These are phyloP conservation scores for Maccullochella peelii DNA, from an alignment of 2,113 vertebrate species.

Conservation along the genomic window DNA sequence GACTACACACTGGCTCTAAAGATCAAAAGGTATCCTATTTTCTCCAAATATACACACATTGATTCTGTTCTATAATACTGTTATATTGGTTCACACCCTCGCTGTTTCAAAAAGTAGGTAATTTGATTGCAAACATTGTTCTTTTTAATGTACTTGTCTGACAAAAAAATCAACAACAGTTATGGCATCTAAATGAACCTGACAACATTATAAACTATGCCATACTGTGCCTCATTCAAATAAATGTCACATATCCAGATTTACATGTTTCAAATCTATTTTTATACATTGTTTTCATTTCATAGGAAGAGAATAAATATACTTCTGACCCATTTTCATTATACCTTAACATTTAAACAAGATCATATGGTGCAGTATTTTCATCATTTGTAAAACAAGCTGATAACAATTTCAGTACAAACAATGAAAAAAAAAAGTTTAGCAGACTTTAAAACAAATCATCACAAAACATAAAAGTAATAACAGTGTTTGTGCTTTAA, in stretches of 20 bases:
- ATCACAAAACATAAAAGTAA: constrained; percentile 67
- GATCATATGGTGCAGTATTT: constrained; percentile 80
- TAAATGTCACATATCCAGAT: constrained; percentile 81
- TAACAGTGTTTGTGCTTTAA: constrained; percentile 82
- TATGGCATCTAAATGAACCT: constrained; percentile 85
- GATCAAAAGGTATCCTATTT: constrained; percentile 84
- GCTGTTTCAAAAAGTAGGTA: constrained; percentile 82
- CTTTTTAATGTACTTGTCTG: constrained; percentile 81
- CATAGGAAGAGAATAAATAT: constrained; percentile 84
- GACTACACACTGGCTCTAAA: constrained; percentile 86
- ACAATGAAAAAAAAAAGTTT: constrained; percentile 63
- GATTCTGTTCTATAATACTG: constrained; percentile 86
- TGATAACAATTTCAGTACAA: constrained; percentile 77
- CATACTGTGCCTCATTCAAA: constrained; percentile 83
- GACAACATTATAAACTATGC: constrained; percentile 86
- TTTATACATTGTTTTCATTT: constrained; percentile 81
- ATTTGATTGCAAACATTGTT: constrained; percentile 84
- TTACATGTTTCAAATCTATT: constrained; percentile 79
- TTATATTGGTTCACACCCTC: constrained; percentile 84
- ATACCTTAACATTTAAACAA: constrained; percentile 82
- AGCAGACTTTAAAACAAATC: constrained; percentile 69
- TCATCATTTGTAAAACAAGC: constrained; percentile 78
- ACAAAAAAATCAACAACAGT: constrained; percentile 82
- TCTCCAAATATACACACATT: constrained; percentile 86
- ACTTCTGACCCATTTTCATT: constrained; percentile 79